Conservation (phyloP, 2,888 invertebrate genomes). For the Phyto melanocephala region DNA sequence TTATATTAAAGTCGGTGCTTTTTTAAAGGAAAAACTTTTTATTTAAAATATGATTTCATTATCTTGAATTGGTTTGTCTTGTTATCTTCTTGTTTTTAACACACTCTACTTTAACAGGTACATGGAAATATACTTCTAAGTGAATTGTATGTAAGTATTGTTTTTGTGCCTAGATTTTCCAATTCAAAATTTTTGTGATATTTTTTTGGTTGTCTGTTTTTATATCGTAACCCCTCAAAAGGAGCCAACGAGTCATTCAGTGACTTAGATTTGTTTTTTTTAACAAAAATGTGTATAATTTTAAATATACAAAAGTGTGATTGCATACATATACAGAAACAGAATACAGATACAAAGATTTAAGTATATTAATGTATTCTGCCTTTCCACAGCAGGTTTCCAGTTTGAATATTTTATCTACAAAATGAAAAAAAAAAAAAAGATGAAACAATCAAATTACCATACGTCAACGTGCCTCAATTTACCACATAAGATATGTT, state of each 20-base stretch:
- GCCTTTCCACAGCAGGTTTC: conserved; percentile 41
- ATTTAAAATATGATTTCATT: not conserved
- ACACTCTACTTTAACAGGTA: not conserved
- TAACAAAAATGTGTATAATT: not conserved
- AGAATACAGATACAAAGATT: not conserved
- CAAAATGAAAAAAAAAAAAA: not conserved
- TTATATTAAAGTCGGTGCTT: not conserved
- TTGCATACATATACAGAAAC: not conserved
- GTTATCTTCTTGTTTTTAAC: not conserved
- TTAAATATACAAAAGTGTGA: not conserved
- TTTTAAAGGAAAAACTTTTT: not conserved
- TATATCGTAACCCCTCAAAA: not conserved
- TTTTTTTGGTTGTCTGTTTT: not conserved
- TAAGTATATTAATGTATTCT: not conserved
- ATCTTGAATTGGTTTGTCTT: not conserved
- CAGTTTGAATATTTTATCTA: not conserved
- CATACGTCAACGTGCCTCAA: conserved; percentile 27
- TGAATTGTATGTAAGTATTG: not conserved
- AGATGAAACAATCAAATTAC: not conserved
- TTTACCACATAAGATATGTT: conserved; percentile 42
- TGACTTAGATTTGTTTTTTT: not conserved
- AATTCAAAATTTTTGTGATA: not conserved
- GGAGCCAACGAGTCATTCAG: not conserved
- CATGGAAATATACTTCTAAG: not conserved
- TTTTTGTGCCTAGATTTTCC: conserved; percentile 5